Evolutionary conservation across 2,888 invertebrate genomes (phyloP).

Genomic region (Zelleria hepariella): DNA sequence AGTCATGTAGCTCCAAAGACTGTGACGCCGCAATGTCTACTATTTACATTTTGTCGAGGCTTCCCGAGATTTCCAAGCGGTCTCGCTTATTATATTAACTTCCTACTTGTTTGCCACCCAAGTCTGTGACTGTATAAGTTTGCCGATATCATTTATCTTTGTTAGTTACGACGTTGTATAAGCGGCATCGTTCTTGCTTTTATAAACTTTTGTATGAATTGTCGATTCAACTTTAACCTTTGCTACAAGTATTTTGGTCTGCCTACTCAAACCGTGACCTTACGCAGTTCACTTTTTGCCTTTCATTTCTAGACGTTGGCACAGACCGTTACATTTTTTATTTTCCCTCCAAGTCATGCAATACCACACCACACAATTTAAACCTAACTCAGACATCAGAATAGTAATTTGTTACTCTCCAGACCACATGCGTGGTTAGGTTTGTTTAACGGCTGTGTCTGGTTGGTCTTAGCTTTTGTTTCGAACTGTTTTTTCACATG

Average conservation of each 20-base stretch:
- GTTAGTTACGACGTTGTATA: background rate
- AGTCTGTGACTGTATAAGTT: background rate
- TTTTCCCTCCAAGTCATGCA: background rate
- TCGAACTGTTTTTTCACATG: background rate
- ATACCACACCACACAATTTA: background rate
- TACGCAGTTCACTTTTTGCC: background rate
- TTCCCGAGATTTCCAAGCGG: background rate
- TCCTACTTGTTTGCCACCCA: background rate
- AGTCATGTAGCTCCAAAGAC: constrained; percentile 22
- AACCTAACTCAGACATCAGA: background rate
- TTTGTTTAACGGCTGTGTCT: background rate
- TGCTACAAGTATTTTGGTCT: background rate
- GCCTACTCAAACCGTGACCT: background rate
- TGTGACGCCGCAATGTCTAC: constrained; percentile 23
- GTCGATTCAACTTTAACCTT: background rate
- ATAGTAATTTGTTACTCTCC: background rate
- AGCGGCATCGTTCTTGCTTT: background rate
- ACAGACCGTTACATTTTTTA: background rate
- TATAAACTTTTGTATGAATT: background rate
- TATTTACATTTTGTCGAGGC: constrained; percentile 1
- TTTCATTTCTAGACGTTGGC: background rate
- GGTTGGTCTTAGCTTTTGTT: background rate
- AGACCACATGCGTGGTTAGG: background rate
- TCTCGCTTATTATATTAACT: background rate
- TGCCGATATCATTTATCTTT: background rate